Percentiles rank a stretch among this genome's conserved stretches.
phyloP scores from a whole-genome alignment of 2,113 vertebrate genomes.

The Ginglymostoma cirratum region DNA sequence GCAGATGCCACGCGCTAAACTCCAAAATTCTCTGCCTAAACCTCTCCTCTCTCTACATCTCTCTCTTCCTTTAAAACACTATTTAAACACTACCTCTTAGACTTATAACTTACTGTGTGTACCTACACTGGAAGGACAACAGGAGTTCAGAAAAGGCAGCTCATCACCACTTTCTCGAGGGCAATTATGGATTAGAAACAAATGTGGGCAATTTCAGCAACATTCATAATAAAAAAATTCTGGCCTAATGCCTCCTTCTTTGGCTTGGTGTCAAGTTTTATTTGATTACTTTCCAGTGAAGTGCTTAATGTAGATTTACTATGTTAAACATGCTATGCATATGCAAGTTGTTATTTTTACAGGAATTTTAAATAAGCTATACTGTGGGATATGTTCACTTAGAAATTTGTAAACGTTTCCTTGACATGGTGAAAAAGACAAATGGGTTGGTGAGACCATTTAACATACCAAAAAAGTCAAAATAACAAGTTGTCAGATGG shows the following conservation, averaged over 20 bases:
- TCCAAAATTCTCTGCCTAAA: background rate
- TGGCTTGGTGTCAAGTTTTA: background rate
- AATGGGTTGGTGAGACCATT: background rate
- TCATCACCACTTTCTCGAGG: too few relatives aligned
- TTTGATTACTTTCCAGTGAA: too few relatives aligned
- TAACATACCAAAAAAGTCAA: background rate
- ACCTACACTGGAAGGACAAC: too few relatives aligned
- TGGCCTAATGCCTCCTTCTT: background rate
- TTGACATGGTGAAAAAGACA: background rate
- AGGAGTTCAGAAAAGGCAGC: too few relatives aligned
- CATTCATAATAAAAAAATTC: background rate
- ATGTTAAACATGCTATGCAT: too few relatives aligned
- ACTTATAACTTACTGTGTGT: background rate
- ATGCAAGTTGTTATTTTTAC: background rate
- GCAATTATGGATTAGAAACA: too few relatives aligned
- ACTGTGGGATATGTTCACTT: background rate
- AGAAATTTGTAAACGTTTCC: background rate
- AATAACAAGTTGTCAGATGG: background rate
- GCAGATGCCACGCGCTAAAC: background rate
- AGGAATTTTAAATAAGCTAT: background rate
- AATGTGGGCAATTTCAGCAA: too few relatives aligned
- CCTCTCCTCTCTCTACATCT: background rate
- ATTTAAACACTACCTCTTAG: background rate
- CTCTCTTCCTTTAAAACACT: background rate
- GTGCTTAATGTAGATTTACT: too few relatives aligned